These are phyloP conservation scores for Romanogobio albipinnatus DNA, from an alignment of 2,113 vertebrate species.

Conservation along the genomic window DNA sequence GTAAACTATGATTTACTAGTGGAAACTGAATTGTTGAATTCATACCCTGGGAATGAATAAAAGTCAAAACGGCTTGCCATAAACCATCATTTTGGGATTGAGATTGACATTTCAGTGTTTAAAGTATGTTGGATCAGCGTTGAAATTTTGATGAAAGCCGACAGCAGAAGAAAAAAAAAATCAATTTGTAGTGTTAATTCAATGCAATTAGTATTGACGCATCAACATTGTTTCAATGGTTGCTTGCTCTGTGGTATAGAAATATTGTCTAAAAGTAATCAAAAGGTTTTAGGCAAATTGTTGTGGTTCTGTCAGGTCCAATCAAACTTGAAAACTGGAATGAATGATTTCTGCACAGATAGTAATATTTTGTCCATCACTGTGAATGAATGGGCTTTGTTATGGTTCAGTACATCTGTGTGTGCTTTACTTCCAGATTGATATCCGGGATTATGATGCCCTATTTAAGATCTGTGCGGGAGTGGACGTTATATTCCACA, in stretches of 20 bases:
- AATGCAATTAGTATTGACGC: no score
- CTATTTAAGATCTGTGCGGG: slow-evolving; percentile 83
- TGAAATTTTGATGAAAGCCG: no score
- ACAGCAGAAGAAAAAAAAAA: no score
- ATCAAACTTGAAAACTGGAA: not conserved
- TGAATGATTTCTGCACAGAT: not conserved
- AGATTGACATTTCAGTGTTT: no score
- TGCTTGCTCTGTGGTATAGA: not conserved
- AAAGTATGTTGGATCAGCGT: no score
- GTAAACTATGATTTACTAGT: no score
- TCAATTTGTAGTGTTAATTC: no score
- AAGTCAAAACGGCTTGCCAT: no score
- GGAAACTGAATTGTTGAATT: no score
- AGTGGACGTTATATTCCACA: slow-evolving; percentile 90
- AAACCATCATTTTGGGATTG: no score
- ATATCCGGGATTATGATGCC: slow-evolving; percentile 85
- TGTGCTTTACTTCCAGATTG: slow-evolving; percentile 75
- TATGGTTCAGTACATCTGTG: not conserved
- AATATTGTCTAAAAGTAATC: not conserved
- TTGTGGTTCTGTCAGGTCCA: not conserved
- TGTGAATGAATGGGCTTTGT: not conserved
- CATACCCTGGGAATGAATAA: no score
- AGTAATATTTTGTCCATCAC: not conserved
- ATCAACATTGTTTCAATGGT: no score
- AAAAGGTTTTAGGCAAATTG: not conserved